phyloP scores from a whole-genome alignment of 2,888 invertebrate species.

The Eurois occulta region DNA sequence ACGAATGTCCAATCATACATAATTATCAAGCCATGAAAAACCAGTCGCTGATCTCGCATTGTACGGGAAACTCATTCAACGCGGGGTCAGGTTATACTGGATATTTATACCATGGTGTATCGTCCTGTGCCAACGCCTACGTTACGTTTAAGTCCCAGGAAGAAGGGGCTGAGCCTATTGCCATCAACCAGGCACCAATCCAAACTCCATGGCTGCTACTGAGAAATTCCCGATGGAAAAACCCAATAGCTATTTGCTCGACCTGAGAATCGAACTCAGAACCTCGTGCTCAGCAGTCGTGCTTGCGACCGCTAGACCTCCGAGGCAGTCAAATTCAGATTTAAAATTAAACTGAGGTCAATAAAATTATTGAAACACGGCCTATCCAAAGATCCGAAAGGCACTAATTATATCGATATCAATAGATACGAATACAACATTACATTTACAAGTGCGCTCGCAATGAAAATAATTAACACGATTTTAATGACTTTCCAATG shows the following conservation, averaged over 20 bases:
- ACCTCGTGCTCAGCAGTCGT: background rate
- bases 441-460: background rate
- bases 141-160: background rate
- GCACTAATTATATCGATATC: background rate
- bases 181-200: background rate
- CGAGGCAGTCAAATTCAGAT: background rate
- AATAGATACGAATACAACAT: background rate
- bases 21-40: background rate
- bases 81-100: background rate
- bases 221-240: background rate
- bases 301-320: background rate
- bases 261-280: background rate
- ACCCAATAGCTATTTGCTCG: background rate
- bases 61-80: too few species aligned
- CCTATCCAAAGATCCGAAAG: background rate
- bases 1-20: background rate
- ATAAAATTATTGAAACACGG: background rate
- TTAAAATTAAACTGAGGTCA: background rate
- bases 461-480: conserved; percentile 16
- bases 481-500: conserved; percentile 9
- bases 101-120: too few species aligned
- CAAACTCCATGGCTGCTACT: background rate
- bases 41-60: too few species aligned
- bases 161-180: background rate
- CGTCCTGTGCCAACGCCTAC: background rate